phyloP scores from a whole-genome alignment of 2,113 vertebrate genomes.

The Zootoca vivipara region DNA sequence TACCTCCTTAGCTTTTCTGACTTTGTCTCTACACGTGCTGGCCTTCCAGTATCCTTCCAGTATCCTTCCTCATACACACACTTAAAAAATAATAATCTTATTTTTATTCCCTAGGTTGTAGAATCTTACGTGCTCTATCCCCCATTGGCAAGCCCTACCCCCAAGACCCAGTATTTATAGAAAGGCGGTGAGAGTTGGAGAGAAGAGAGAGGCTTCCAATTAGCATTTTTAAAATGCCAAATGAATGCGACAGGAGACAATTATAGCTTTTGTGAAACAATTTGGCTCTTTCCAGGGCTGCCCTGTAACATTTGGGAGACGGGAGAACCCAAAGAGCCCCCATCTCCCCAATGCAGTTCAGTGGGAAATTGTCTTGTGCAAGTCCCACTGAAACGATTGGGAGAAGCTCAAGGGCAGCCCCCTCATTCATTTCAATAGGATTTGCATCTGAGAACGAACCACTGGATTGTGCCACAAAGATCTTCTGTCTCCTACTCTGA shows the following conservation, averaged over 20 bases:
- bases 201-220: neutral
- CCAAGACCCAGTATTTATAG: slow-evolving; percentile 27
- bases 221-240: slow-evolving; percentile 23
- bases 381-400: neutral
- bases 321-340: neutral
- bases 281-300: neutral
- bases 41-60: slow-evolving; percentile 15
- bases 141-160: neutral
- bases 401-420: neutral
- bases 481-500: neutral
- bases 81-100: neutral
- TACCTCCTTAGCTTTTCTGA: too few species aligned
- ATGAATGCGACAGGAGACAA: neutral
- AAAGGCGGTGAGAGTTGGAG: neutral
- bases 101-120: neutral
- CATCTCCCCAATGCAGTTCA: neutral
- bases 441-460: neutral
- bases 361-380: neutral
- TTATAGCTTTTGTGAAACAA: neutral
- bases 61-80: neutral
- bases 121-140: slow-evolving; percentile 6
- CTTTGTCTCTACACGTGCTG: too few species aligned
- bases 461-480: too few species aligned
- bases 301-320: neutral
- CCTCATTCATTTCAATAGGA: neutral